Evolutionary conservation across 2,888 invertebrate species (phyloP), one percentile per base, ranked within the genome.

Genomic region (Arrhopalites spinosus): DNA sequence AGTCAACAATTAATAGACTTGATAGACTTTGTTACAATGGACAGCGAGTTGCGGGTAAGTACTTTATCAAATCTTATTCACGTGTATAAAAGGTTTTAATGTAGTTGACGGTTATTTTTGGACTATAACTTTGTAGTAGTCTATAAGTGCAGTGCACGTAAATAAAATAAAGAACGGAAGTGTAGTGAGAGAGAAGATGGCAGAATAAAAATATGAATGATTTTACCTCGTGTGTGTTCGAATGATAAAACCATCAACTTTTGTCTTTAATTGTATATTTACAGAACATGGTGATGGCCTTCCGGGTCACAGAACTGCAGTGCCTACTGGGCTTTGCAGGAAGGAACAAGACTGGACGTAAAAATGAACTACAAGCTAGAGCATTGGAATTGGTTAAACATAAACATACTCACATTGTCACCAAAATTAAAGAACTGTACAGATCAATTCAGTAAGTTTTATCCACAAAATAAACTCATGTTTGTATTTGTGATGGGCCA

Each of bases 231-330:
- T n/a, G n/a, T n/a, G n/a, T n/a, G n/a, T n/a, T n/a, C n/a, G n/a
- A n/a, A n/a, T n/a, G n/a, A n/a, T n/a, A n/a, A n/a, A n/a, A n/a
- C n/a, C n/a, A n/a, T n/a, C n/a, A n/a, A n/a, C n/a, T 8, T 23
- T 23, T 64, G 11, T 29, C 5, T n/a, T 64, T 64, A 17, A 17
- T 7, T 67, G 13, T 29, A 25, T n/a, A 29, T 73, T 84, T 83
- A 11, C 82, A 85, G 85, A 84, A 83, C 81, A 89, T 89, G 89
- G 85, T 89, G 69, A 84, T 90, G 86, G 89, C 89, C 85, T 93
- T 94, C 87, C 90, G 94, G 84, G 93, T 93, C 83, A 91, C 67
- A 20, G 94, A 93, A 86, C 90, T 94, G 85, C 93, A 93, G 88
- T 91, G 91, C 87, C 87, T 94, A 85, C 88, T 94, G 85, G 91